These are phyloP conservation scores for Loris lydekkerianus DNA, from an alignment of 2,797 vertebrate genomes.

Conservation along the genomic window DNA sequence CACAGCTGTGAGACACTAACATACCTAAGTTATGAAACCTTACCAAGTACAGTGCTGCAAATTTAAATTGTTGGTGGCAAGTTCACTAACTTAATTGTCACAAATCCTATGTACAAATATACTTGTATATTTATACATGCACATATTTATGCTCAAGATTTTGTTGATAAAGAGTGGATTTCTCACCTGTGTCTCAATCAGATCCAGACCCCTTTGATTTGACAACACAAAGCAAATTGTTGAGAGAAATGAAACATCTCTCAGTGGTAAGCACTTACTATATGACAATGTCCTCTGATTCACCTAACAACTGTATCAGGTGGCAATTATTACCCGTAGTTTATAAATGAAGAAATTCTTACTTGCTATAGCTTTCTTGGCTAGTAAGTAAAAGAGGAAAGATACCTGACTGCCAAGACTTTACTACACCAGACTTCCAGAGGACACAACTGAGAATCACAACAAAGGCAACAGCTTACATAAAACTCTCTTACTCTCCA, in stretches of 20 bases:
- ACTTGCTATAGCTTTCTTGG: neutral
- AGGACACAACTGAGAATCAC: neutral
- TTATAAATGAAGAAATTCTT: slow-evolving; percentile 53
- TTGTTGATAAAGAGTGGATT: neutral
- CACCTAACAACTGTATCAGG: neutral
- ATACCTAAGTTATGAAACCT: too few species aligned
- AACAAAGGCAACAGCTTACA: neutral
- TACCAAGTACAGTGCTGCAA: too few species aligned
- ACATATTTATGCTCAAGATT: neutral
- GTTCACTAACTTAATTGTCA: too few species aligned
- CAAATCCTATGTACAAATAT: too few species aligned
- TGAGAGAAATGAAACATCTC: slow-evolving; percentile 51
- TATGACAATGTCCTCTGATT: neutral
- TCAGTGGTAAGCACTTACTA: neutral
- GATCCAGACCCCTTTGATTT: neutral
- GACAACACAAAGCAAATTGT: slow-evolving; percentile 3
- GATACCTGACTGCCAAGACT: neutral
- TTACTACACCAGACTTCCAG: neutral
- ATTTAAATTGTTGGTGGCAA: too few species aligned
- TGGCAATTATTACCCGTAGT: slow-evolving; percentile 3
- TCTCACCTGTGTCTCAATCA: neutral
- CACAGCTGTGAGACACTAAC: too few species aligned
- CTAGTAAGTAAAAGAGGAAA: neutral
- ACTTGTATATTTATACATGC: neutral
- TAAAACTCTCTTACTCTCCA: neutral